Conservation (phyloP, 2,888 invertebrate genomes). For the Tipula confusa region DNA sequence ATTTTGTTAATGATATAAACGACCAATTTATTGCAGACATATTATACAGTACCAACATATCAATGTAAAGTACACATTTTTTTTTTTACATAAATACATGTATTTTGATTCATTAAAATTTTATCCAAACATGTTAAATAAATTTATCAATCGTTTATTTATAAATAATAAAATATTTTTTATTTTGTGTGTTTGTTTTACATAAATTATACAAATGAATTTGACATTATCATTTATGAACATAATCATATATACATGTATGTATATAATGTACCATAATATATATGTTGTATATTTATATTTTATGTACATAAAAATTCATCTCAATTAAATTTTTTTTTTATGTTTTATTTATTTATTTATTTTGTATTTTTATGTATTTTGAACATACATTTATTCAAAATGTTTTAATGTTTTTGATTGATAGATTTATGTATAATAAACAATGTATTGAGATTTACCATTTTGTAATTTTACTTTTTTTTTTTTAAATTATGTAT, state of each 20-base stretch:
- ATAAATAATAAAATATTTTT: constrained; percentile 13
- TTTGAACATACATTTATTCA: neutral
- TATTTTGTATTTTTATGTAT: neutral
- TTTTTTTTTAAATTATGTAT: neutral
- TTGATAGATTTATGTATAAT: constrained; percentile 12
- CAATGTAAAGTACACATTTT: neutral
- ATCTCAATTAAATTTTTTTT: constrained; percentile 9
- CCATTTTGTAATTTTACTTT: neutral
- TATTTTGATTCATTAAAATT: constrained; percentile 1
- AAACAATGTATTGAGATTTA: neutral
- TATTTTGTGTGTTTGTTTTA: neutral
- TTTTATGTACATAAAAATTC: constrained; percentile 3
- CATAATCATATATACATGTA: neutral
- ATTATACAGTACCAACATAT: neutral
- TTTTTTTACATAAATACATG: neutral
- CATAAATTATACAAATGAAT: constrained; percentile 12
- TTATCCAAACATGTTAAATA: neutral
- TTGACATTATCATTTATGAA: neutral
- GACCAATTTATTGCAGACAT: neutral
- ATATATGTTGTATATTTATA: neutral
- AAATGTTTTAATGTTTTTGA: neutral
- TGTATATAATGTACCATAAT: neutral
- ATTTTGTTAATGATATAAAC: no score
- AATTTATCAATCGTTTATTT: constrained; percentile 20
- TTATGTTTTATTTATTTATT: neutral